These are phyloP conservation scores for Plumapathes pennacea DNA, from an alignment of 92 coral and sea anemone species.

Conservation along the genomic window DNA sequence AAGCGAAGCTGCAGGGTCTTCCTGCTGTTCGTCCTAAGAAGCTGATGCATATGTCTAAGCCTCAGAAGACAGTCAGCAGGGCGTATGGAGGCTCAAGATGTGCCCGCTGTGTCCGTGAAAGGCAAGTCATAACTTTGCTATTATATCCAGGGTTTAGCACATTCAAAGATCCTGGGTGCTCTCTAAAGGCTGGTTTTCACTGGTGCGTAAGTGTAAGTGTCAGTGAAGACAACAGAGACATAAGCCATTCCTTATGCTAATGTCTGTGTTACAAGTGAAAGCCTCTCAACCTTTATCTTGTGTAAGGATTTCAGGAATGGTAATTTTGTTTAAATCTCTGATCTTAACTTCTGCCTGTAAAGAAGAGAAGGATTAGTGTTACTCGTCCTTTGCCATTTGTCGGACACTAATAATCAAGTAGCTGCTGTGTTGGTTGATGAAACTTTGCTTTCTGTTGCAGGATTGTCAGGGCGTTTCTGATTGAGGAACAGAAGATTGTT, in stretches of 20 bases:
- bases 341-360: neutral
- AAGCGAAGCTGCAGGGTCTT: slow-evolving; percentile 82
- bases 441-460: slow-evolving; percentile 7
- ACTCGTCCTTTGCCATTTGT: too few species aligned
- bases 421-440: too few species aligned
- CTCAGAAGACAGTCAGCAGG: slow-evolving; percentile 87
- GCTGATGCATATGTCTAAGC: slow-evolving; percentile 86
- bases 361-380: neutral
- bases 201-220: too few species aligned
- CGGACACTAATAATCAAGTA: too few species aligned
- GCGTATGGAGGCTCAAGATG: slow-evolving; percentile 99
- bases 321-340: neutral
- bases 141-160: too few species aligned
- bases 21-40: slow-evolving; percentile 92
- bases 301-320: too few species aligned
- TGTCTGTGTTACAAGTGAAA: too few species aligned
- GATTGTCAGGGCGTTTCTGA: slow-evolving; percentile 96
- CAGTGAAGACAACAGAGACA: too few species aligned
- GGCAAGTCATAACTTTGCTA: slow-evolving; percentile 58
- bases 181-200: too few species aligned
- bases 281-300: too few species aligned
- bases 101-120: slow-evolving; percentile 89
- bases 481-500: slow-evolving; percentile 98
- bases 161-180: too few species aligned
- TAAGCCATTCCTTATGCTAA: too few species aligned